Percentiles rank a stretch among this genome's conserved stretches.
Evolutionary conservation across 2,888 invertebrate species (phyloP).

Genomic region (Drosophila neotestacea): DNA sequence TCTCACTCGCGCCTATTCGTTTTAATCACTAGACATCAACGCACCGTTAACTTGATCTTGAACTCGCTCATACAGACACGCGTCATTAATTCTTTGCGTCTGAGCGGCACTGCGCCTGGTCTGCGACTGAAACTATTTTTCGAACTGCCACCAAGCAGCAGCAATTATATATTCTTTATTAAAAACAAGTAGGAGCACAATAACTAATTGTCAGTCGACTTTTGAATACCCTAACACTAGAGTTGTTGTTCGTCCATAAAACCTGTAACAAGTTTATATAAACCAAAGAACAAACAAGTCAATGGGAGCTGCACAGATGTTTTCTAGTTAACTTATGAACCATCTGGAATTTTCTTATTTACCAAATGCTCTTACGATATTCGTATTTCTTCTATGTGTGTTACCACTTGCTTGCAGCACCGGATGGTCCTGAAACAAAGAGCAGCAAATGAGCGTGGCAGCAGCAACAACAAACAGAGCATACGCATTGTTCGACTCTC

Average conservation of each 20-base stretch:
- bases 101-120: constrained; percentile 51
- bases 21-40: constrained; percentile 51
- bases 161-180: constrained; percentile 76
- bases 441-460: constrained; percentile 40
- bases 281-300: fast-evolving
- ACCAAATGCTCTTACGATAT: neutral
- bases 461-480: constrained; percentile 32
- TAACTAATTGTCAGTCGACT: constrained; percentile 1
- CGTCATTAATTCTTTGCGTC: constrained; percentile 33
- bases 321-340: neutral
- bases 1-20: constrained; percentile 51
- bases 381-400: neutral
- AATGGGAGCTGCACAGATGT: neutral
- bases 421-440: constrained; percentile 8
- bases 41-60: constrained; percentile 76
- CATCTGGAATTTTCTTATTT: neutral
- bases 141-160: constrained; percentile 60
- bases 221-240: constrained; percentile 34
- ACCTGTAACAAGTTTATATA: neutral
- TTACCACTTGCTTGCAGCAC: constrained; percentile 6
- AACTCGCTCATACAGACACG: constrained; percentile 39
- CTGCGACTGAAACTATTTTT: constrained; percentile 64
- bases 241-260: neutral
- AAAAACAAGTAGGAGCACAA: constrained; percentile 28
- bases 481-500: constrained; percentile 18